Evolutionary conservation across 2,113 vertebrate species (phyloP), one percentile per base, ranked within the genome.

Genomic region (Struthio camelus): DNA sequence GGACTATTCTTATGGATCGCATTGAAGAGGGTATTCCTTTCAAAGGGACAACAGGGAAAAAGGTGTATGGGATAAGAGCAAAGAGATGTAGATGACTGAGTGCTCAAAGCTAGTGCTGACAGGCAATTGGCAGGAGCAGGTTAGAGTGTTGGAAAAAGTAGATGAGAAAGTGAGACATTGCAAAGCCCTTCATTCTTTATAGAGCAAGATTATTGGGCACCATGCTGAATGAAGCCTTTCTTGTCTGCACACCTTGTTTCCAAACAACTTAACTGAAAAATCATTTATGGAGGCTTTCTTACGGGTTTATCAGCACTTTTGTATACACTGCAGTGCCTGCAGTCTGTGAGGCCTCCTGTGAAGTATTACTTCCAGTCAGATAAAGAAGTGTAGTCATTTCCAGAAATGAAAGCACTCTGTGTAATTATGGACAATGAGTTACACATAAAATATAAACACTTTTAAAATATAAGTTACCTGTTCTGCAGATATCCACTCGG

Each of bases 351-450:
- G 66, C 66, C 34, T 91, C 23, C n/a, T 76, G 17, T 77, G 81
- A 93, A 40, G 65, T 82, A 70, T 79, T 91, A 54, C 70, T 87
- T 79, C 65, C 71, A 82, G 44, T 58, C 28, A 73, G 84, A 87
- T 32, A 53, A 95, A 16, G 3, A 94, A 83, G 25, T 81, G 50
- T 73, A 91, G 44, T 91, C 73, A 82, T 96, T 97, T 96, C 86
- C 96, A 97, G 95, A 95, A 95, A 94, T 81, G 81, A 87, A 30
- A 93, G 75, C 81, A 89, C 91, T 96, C 81, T 77, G 28, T 56
- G 65, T 89, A 94, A 94, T 94, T 93, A 77, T 58, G 71, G 58
- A 50, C 62, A 87, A 85, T 50, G 23, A 95, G 66, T 90, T 96
- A 91, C 96, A 90, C 85, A 94, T 97, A 95, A 96, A 89, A 69